Conservation (phyloP, 2,888 invertebrate species). For the Ophioninae sp. region DNA sequence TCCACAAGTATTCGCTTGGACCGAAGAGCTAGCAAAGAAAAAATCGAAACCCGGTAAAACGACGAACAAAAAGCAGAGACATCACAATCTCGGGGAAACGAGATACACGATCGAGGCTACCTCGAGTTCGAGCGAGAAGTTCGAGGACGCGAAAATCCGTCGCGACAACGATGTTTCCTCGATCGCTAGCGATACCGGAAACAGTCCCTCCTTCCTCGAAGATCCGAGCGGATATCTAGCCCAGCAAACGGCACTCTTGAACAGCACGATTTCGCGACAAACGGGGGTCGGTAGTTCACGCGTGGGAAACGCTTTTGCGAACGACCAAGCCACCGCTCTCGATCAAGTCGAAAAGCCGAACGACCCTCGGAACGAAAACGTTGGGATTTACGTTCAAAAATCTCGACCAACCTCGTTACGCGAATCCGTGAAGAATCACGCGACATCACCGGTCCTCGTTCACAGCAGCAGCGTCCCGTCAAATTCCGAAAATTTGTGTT, state of each 20-base stretch:
- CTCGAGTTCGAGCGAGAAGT: constrained; percentile 73
- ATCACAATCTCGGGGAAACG: constrained; percentile 65
- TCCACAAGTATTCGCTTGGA: constrained; percentile 83
- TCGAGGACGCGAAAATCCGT: constrained; percentile 51
- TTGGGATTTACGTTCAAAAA: constrained; percentile 75
- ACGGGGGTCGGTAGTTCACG: constrained; percentile 80
- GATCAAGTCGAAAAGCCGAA: constrained; percentile 68
- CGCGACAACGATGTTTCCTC: constrained; percentile 63
- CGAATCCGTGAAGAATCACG: constrained; percentile 76
- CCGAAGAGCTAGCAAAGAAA: constrained; percentile 83
- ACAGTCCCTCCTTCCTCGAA: constrained; percentile 92
- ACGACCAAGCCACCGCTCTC: constrained; percentile 48
- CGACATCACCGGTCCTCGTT: constrained; percentile 78
- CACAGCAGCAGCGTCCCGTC: constrained; percentile 78
- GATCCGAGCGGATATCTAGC: constrained; percentile 95
- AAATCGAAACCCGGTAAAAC: constrained; percentile 84
- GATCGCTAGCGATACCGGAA: constrained; percentile 76
- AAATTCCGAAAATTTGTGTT: constrained; percentile 75
- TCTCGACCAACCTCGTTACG: constrained; percentile 73
- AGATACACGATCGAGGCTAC: constrained; percentile 61
- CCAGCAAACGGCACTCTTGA: constrained; percentile 93
- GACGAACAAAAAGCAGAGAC: constrained; percentile 79
- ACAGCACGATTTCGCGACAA: constrained; percentile 90
- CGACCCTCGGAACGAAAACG: constrained; percentile 62
- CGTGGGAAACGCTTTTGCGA: constrained; percentile 55